These are phyloP conservation scores for Addax nasomaculatus DNA, from an alignment of 2,113 vertebrate species.

Conservation along the genomic window DNA sequence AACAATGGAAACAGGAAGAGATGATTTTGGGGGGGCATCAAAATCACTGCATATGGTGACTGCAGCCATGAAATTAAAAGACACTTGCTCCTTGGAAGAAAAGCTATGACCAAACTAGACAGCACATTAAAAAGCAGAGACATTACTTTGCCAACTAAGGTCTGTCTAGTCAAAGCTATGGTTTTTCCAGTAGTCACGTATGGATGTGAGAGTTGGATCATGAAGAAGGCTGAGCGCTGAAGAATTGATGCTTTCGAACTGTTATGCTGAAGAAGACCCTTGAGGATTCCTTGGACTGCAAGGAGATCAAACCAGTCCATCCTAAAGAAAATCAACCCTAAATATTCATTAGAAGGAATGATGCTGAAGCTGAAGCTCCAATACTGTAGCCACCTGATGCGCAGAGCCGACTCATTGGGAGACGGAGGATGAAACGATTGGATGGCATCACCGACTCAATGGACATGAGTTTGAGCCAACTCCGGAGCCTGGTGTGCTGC, in stretches of 20 bases:
- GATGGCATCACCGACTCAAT: background rate
- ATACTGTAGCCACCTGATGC: background rate
- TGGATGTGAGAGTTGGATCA: background rate
- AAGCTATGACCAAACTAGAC: background rate
- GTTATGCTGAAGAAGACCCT: background rate
- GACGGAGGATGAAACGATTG: background rate
- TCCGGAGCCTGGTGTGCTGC: background rate
- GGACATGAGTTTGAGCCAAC: background rate
- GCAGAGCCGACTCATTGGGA: accelerated
- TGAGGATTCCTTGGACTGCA: background rate
- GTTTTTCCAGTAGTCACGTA: background rate
- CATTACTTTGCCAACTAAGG: background rate
- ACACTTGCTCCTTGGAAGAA: background rate
- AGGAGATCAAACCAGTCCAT: background rate
- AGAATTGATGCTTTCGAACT: background rate
- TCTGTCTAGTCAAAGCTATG: background rate
- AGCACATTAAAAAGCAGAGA: background rate
- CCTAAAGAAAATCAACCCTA: background rate
- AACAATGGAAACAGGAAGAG: background rate
- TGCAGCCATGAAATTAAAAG: background rate
- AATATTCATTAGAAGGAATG: background rate
- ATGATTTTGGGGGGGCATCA: background rate
- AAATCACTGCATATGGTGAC: background rate
- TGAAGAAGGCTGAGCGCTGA: background rate
- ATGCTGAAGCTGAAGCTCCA: background rate